These are phyloP conservation scores for Lycodopsis pacificus DNA, from an alignment of 2,797 vertebrate genomes.

Conservation along the genomic window DNA sequence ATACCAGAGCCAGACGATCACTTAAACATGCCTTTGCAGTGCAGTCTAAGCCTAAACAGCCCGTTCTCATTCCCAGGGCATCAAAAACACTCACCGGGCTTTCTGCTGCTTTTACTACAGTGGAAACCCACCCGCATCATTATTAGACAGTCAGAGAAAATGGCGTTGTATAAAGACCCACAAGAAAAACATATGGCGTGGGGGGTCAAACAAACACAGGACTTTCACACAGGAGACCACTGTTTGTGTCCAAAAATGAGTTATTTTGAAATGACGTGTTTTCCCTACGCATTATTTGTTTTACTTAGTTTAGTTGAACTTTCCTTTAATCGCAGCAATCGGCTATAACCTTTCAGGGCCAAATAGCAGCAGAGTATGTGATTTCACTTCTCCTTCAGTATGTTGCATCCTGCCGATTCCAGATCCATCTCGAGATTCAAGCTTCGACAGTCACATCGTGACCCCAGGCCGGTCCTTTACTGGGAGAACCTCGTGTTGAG, in stretches of 20 bases:
- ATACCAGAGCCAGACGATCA: not conserved
- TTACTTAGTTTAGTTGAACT: not conserved
- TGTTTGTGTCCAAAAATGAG: not conserved
- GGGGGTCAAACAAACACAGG: not conserved
- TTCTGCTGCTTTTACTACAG: too few relatives aligned
- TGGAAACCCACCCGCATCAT: too few relatives aligned
- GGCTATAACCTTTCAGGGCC: not conserved
- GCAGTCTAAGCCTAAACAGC: not conserved
- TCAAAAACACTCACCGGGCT: too few relatives aligned
- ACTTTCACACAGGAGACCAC: not conserved
- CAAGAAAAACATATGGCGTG: too few relatives aligned
- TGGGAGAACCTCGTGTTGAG: constrained; percentile 7
- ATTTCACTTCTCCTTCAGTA: not conserved
- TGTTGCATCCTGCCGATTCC: not conserved
- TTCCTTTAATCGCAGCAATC: not conserved
- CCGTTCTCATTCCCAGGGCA: too few relatives aligned
- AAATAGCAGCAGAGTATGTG: not conserved
- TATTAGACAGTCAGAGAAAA: too few relatives aligned
- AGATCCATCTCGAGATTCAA: not conserved
- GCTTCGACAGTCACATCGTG: not conserved
- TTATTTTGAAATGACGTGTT: not conserved
- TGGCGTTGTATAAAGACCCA: too few relatives aligned
- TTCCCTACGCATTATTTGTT: too few relatives aligned
- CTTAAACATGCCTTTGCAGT: not conserved
- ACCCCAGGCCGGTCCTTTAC: not conserved